These are phyloP conservation scores for Rallus limicola DNA, from an alignment of 2,113 vertebrate species.

Conservation along the genomic window DNA sequence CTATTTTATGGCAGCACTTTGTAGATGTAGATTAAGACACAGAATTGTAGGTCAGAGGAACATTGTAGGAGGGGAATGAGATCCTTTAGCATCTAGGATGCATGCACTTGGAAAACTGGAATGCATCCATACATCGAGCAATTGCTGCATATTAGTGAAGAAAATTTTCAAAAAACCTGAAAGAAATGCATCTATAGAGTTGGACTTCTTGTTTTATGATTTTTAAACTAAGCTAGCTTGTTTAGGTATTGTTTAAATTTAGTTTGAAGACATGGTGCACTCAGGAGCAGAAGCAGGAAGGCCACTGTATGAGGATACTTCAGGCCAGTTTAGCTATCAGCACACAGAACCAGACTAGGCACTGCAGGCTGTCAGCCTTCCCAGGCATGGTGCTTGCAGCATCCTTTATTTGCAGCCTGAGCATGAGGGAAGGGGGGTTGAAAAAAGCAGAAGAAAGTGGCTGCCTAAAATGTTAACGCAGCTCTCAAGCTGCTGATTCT, in stretches of 20 bases:
- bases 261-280: background rate
- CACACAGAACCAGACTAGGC: background rate
- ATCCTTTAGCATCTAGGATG: background rate
- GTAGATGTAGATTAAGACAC: background rate
- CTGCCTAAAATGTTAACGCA: slow-evolving; percentile 4
- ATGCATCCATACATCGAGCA: slow-evolving; percentile 13
- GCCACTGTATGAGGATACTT: background rate
- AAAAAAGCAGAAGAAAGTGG: background rate
- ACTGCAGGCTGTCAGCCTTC: background rate
- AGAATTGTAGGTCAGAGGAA: background rate
- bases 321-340: background rate
- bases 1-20: background rate
- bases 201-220: background rate
- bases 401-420: background rate
- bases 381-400: background rate
- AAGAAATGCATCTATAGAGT: background rate
- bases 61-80: background rate
- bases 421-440: background rate
- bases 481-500: background rate
- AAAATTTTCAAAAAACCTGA: slow-evolving; percentile 27
- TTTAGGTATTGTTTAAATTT: slow-evolving; percentile 8
- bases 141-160: slow-evolving; percentile 15
- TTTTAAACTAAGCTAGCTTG: background rate
- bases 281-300: background rate
- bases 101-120: slow-evolving; percentile 16